Base-by-base conservation (phyloP, 2,113 vertebrate genomes). In the Nannospalax galili region DNA sequence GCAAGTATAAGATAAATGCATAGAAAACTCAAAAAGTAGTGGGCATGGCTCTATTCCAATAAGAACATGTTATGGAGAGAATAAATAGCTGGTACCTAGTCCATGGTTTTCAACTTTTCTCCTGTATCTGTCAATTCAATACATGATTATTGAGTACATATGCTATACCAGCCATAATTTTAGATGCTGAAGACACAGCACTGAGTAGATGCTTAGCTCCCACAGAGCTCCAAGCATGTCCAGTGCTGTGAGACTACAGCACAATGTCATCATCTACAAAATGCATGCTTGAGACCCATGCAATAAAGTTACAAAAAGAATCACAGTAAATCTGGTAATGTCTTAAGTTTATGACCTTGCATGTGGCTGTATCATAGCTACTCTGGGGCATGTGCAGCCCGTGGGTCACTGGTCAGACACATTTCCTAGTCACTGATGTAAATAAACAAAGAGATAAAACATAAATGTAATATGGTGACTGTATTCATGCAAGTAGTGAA, bases 1-100 rank as follows among this genome's bases (percentile, higher is more conserved):
- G 35, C 10, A 62, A 16, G 16, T 78, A 26, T 37, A 81, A n/a
- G 22, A 80, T 37, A 75, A 40, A 40, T 12, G 0, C 15, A 45
- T 17, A 86, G 22, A 70, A 2, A 81, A 81, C 37, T 69, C 0
- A 56, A 52, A 85, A 85, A 91, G 17, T 62, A 69, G 62, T 45
- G 30, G 30, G 3, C 8, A 48, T 65, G 32, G 16, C 30, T 75
- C 22, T 37, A 2, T 80, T 75, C 65, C 28, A 94, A 80, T 70
- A 88, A n/a, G n/a, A n/a, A 95, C 80, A 58, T 72, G 40, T 37
- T 92, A 86, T 65, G 80, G 88, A 56, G 48, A 35, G 67, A 91
- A 79, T 35, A 62, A 37, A 58, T 22, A 8, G 14, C 24, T 77
- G n/a, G n/a, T 42, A 52, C 32, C 37, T 30, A 70, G 42, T 3